These are phyloP conservation scores for Pseudococcus viburni DNA, from an alignment of 2,888 invertebrate genomes.

Conservation along the genomic window DNA sequence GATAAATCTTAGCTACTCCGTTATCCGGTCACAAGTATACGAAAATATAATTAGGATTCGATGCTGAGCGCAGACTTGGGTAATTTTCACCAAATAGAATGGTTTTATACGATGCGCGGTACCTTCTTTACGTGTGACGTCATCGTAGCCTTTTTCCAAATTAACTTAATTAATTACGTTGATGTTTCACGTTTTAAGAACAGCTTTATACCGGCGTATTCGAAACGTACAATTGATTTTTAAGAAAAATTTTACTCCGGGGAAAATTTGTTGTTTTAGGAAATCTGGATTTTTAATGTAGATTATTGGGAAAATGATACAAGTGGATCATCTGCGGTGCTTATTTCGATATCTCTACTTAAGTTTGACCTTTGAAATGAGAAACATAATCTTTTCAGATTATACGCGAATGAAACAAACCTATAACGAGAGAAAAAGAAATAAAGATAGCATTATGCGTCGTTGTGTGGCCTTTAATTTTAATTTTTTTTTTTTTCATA, in stretches of 20 bases:
- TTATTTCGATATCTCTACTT: neutral
- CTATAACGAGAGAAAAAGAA: no score
- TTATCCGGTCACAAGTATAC: neutral
- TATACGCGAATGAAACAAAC: neutral
- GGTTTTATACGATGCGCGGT: conserved; percentile 14
- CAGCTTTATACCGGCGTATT: neutral
- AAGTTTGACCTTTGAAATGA: neutral
- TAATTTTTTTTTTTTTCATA: neutral
- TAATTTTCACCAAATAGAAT: neutral
- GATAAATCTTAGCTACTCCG: neutral
- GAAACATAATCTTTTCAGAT: neutral
- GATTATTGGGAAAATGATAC: neutral
- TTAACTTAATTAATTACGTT: conserved; percentile 36
- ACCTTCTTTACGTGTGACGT: neutral
- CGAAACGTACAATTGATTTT: conserved; percentile 17
- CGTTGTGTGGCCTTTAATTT: neutral
- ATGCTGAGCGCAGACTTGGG: neutral
- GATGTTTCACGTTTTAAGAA: conserved; percentile 7
- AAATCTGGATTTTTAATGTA: neutral
- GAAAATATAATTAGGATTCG: neutral
- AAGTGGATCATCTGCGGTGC: neutral
- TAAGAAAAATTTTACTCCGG: neutral
- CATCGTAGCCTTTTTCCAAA: conserved; percentile 27
- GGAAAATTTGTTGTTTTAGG: neutral
- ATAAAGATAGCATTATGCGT: neutral